Percentiles rank a stretch among this genome's conserved stretches.
phyloP scores from a whole-genome alignment of 2,113 vertebrate species.

The Cathartes aura region DNA sequence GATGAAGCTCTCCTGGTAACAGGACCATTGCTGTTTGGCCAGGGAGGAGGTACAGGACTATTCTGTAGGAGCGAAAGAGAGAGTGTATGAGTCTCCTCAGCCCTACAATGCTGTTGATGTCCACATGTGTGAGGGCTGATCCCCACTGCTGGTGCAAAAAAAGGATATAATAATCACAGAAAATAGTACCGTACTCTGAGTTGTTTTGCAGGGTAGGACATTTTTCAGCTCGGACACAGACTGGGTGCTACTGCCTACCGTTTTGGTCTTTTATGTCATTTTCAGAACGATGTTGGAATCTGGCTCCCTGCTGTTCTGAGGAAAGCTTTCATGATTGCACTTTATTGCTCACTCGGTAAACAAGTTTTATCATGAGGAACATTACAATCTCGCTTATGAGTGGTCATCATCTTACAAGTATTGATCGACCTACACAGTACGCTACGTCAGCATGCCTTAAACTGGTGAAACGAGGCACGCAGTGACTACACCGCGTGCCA shows the following conservation, averaged over 20 bases:
- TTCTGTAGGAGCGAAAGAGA: not conserved
- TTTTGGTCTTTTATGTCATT: not conserved
- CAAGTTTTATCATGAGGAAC: not conserved
- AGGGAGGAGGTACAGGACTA: not conserved
- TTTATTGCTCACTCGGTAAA: not conserved
- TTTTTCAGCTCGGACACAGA: not conserved
- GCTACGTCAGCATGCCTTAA: not conserved
- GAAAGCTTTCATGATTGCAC: not conserved
- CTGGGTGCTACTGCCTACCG: not conserved
- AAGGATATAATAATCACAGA: not conserved
- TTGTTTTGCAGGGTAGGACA: not conserved
- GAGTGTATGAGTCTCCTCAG: not conserved
- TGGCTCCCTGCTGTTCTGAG: not conserved
- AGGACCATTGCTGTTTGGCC: not conserved
- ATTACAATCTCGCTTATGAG: not conserved
- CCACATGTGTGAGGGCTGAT: not conserved
- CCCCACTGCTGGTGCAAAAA: not conserved
- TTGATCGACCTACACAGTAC: no score
- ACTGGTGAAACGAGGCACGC: fast-evolving
- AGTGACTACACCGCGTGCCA: fast-evolving
- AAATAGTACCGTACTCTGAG: not conserved
- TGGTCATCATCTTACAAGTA: fast-evolving
- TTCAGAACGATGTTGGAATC: not conserved
- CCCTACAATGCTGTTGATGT: not conserved
- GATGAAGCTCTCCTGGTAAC: not conserved